Base-by-base conservation (phyloP, 2,888 invertebrate genomes). In the Volucella inflata region DNA sequence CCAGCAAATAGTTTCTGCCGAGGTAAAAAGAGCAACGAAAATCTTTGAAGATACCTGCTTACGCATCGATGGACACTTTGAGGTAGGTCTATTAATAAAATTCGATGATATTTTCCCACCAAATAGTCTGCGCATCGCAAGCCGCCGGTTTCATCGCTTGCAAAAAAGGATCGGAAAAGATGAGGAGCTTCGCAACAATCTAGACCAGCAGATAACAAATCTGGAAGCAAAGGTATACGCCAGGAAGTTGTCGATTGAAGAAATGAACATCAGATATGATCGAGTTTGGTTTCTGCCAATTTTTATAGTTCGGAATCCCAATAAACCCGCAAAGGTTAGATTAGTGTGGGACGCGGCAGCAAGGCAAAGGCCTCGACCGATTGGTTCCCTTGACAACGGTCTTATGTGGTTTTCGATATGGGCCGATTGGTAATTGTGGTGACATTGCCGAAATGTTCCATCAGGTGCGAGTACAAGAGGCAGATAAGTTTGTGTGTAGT, bases 311-410 rank as follows among this genome's bases (percentile, higher is more conserved):
- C 55, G 9, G 50, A 88, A 87, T 17, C 84, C 88, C 8, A 89
- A 89, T 30, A 90, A 90, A 65, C 88, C 87, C 2, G 81, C 76
- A 44, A 87, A 88, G 68, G 40, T 89, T 1, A 79, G 90, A 44
- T 53, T 90, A 6, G 90, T 90, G 0, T 90, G 85, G 85, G 90
- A 91, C 76, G 90, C 90, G 1, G 90, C 90, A 6, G 90, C 90
- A 0, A 88, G 87, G 53, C 84, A 87, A 87, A n/a, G 91, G 91
- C 1, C 90, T 91, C 0, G 90, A 91, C 59, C 55, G 87, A 9
- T 64, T 87, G 2, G 82, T 87, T 21, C 68, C 83, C 4, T 59
- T 87, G 8, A 46, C 84, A 11, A 77, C 71, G 8, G 44, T 88
- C 0, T 71, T 88, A n/a, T 42, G 87, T 14, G 50, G 62, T 8